Evolutionary conservation across 2,113 vertebrate species (phyloP).

Genomic region (Ameiurus melas): DNA sequence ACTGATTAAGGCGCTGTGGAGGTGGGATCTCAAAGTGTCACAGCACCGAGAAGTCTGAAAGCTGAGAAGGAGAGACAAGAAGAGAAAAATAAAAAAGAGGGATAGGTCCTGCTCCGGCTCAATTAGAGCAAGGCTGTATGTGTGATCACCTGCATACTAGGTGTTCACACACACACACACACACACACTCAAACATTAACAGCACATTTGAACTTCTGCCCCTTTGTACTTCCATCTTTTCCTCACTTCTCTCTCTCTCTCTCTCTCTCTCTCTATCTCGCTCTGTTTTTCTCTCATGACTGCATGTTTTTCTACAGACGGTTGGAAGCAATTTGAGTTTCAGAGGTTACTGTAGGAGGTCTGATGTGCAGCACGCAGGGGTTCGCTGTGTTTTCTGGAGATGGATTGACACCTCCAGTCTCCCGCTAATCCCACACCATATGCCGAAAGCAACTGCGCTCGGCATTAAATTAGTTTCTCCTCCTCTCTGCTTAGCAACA

Average conservation of each 20-base stretch:
- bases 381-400: conserved; percentile 40
- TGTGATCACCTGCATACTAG: not conserved
- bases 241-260: not conserved
- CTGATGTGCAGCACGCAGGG: conserved; percentile 49
- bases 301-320: conserved; percentile 11
- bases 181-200: conserved; percentile 56
- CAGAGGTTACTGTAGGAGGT: conserved; percentile 21
- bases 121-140: conserved; percentile 12
- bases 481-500: conserved; percentile 9
- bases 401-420: conserved; percentile 39
- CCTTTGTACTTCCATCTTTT: conserved; percentile 44
- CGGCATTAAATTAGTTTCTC: conserved; percentile 36
- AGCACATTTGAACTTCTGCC: conserved; percentile 57
- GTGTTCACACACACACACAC: conserved; percentile 6
- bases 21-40: conserved; percentile 31
- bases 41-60: conserved; percentile 10
- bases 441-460: conserved; percentile 19
- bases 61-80: conserved; percentile 2
- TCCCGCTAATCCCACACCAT: conserved; percentile 37
- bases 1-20: conserved; percentile 33
- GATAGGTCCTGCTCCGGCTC: conserved; percentile 22
- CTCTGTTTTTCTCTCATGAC: not conserved
- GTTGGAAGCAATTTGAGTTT: conserved; percentile 11
- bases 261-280: not conserved
- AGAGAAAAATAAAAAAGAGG: not conserved